These are phyloP conservation scores for Bos indicus DNA, from an alignment of 2,113 vertebrate species.

Conservation along the genomic window DNA sequence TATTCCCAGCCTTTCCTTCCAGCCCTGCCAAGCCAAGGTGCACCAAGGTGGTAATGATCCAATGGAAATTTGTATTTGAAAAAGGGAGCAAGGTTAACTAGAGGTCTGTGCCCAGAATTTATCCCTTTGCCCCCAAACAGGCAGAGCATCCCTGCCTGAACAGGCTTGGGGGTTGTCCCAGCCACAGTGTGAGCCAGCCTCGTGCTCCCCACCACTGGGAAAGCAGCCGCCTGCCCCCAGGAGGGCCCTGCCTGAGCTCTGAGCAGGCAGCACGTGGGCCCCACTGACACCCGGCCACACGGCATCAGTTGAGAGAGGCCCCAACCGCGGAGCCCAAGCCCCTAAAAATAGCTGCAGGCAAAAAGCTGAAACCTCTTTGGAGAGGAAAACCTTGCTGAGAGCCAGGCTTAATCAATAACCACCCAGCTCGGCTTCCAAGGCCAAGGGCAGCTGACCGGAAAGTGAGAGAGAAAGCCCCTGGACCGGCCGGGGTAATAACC, in stretches of 20 bases:
- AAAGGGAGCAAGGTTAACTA: background rate
- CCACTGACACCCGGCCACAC: background rate
- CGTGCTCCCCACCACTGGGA: background rate
- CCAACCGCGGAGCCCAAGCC: background rate
- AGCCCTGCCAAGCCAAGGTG: background rate
- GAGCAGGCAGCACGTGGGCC: background rate
- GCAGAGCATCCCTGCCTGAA: background rate
- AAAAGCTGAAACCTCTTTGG: conserved; percentile 63
- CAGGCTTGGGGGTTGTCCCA: background rate
- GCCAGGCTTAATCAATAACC: conserved; percentile 28
- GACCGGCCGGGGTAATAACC: background rate
- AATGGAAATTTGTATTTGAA: background rate
- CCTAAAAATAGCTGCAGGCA: conserved; percentile 72
- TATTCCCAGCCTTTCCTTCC: background rate
- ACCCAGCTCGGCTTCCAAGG: background rate
- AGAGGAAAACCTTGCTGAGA: conserved; percentile 28
- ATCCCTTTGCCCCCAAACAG: background rate
- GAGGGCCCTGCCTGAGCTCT: background rate
- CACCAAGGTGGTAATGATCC: background rate
- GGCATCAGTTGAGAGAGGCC: conserved; percentile 2
- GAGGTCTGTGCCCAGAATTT: background rate
- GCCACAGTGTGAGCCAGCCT: background rate
- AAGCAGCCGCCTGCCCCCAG: background rate
- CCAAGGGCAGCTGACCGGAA: conserved; percentile 47
- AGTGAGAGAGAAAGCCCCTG: background rate